Evolutionary conservation across 2,888 invertebrate genomes (phyloP).

Genomic region (Fabriciana adippe): DNA sequence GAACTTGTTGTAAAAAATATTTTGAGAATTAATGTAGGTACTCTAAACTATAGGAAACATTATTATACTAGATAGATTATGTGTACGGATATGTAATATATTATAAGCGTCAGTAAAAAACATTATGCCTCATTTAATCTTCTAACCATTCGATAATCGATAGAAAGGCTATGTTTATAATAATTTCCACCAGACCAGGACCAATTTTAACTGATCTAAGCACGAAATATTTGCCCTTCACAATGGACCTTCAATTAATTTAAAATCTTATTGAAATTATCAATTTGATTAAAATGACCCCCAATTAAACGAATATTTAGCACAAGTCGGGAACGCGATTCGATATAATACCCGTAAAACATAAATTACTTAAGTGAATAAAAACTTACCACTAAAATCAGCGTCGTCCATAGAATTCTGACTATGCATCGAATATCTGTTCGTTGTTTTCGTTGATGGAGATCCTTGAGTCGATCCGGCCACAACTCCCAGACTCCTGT

Average conservation of each 20-base stretch:
- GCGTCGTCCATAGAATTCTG: slow-evolving; percentile 88
- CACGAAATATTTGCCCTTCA: too few species aligned
- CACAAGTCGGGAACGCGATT: too few species aligned
- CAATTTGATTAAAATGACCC: neutral
- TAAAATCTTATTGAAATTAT: too few species aligned
- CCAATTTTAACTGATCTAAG: neutral
- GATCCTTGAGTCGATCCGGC: slow-evolving; percentile 77
- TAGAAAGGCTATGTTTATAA: slow-evolving; percentile 14
- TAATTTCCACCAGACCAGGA: slow-evolving; percentile 3
- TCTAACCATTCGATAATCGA: slow-evolving; percentile 18
- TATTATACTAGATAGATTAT: neutral
- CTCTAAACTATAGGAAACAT: neutral
- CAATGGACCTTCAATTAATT: too few species aligned
- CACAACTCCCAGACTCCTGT: slow-evolving; percentile 89
- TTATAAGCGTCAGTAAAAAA: slow-evolving; percentile 16
- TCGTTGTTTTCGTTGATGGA: slow-evolving; percentile 78
- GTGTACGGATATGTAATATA: neutral
- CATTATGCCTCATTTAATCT: slow-evolving; percentile 17
- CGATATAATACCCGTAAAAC: too few species aligned
- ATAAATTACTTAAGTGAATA: neutral
- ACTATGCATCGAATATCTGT: slow-evolving; percentile 86
- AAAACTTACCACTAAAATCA: slow-evolving; percentile 84
- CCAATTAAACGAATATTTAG: neutral
- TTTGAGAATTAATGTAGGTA: neutral
- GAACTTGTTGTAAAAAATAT: too few species aligned